Conservation (phyloP, 92 coral and sea anemone genomes). For the Porites evermanni region DNA sequence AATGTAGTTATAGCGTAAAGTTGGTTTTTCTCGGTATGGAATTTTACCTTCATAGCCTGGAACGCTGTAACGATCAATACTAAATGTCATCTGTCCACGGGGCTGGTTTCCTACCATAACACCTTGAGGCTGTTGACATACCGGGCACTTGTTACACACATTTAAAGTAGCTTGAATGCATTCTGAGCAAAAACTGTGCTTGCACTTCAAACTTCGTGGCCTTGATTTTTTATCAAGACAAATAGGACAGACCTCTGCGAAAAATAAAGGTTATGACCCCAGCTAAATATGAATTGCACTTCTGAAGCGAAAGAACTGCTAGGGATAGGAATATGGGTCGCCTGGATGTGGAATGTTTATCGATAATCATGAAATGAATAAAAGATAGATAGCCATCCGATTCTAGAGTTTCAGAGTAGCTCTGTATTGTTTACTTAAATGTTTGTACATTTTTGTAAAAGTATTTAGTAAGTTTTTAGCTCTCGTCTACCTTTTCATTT, state of each 20-base stretch:
- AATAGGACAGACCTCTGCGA: conserved; percentile 41
- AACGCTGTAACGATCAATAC: not conserved
- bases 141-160: conserved; percentile 50
- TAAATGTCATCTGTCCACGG: conserved; percentile 36
- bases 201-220: conserved; percentile 65
- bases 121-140: conserved; percentile 64
- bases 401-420: too few species aligned
- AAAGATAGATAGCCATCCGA: too few species aligned
- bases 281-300: not conserved
- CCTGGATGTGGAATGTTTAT: too few species aligned
- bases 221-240: conserved; percentile 52
- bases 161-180: conserved; percentile 67
- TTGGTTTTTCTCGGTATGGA: not conserved
- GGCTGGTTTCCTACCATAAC: conserved; percentile 67
- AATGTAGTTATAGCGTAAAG: too few species aligned
- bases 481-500: too few species aligned
- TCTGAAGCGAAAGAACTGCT: not conserved
- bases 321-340: too few species aligned
- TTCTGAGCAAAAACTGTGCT: conserved; percentile 65
- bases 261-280: not conserved
- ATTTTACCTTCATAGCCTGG: conserved; percentile 28
- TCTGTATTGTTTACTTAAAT: too few species aligned
- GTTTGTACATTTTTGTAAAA: too few species aligned
- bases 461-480: too few species aligned
- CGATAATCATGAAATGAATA: too few species aligned